Evolutionary conservation across 35 echinoderm and acorn worm species (phyloP), one percentile per base, ranked within the genome.

Genomic region (Heliocidaris tuberculata): DNA sequence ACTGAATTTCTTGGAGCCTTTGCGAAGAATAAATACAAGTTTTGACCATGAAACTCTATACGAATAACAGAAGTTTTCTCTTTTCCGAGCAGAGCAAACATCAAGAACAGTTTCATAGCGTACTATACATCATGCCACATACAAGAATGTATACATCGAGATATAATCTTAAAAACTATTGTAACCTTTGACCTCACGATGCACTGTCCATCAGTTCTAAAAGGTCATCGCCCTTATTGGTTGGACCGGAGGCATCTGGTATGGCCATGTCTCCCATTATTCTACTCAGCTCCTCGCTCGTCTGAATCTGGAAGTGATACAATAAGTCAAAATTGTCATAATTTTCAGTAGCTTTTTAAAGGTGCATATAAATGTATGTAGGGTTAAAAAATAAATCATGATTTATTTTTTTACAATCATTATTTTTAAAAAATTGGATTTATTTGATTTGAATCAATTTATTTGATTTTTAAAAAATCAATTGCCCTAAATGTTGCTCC

Each of bases 251-350:
- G 59, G 95, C 88, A 59, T 97, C 98, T 59, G 95, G 95, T 85
- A 99, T 97, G 1, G 97, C 95, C 85, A 99, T 88, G 91, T 99
- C 98, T 13, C 98, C 96, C 96, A 99, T 96, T 61, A 99, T 99
- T 85, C 95, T 97, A 92, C 90, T 88, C 56, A 99, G 56, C 92
- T 99, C 98, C 56, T 99, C 96, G 86, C 96, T 98, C 93, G 95
- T 97, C 86, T 95, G 94, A 86, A 88, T 94, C 97, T 98, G 60
- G 15, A 95, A 89, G 87, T 48, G 87, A 89, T 19, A 89, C 11
- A 19, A 17, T 15, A 48, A 92, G 54, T 7, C 35, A 93, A 88
- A 92, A 92, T 85, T 78, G 0, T 48, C 8, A 50, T n/a, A 7
- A 35, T 93, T 29, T 48, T 8, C 32, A 48, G 49, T 27, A 29